Percentiles rank a stretch among this genome's conserved stretches.
Conservation (phyloP, 1,140 invertebrate genomes). For the Drosophila eugracilis region DNA sequence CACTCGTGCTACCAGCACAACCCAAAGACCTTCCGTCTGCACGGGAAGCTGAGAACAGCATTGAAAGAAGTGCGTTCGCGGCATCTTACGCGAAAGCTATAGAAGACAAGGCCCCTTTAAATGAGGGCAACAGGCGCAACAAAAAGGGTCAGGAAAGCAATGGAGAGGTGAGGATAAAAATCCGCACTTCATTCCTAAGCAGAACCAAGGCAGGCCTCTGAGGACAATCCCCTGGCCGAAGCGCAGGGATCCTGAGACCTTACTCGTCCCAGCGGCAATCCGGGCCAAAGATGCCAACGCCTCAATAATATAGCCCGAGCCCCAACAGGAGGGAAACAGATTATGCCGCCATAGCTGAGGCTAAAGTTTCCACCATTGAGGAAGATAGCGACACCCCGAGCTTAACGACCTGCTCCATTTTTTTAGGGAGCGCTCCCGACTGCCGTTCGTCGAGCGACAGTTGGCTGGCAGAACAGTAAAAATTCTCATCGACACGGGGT, state of each 20-base stretch:
- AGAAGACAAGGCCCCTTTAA: background rate
- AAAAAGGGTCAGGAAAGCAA: slow-evolving; percentile 1
- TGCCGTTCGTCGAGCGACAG: slow-evolving; percentile 17
- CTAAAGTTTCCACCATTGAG: too few relatives aligned
- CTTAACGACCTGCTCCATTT: slow-evolving; percentile 13
- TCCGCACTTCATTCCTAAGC: too few relatives aligned
- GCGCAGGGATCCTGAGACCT: too few relatives aligned
- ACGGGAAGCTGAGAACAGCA: too few relatives aligned
- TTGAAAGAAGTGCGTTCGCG: too few relatives aligned
- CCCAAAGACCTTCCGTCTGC: too few relatives aligned
- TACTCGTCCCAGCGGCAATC: slow-evolving; percentile 7
- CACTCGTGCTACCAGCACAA: too few relatives aligned
- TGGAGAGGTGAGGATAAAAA: too few relatives aligned
- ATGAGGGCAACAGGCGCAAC: slow-evolving; percentile 2
- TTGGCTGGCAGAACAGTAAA: too few relatives aligned
- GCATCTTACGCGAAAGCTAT: background rate
- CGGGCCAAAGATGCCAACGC: slow-evolving; percentile 18
- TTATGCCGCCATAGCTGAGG: slow-evolving; percentile 8
- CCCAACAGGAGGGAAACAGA: slow-evolving; percentile 1
- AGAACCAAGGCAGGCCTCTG: too few relatives aligned
- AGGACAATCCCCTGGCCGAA: too few relatives aligned
- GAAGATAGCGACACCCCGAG: slow-evolving; percentile 11
- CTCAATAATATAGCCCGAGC: slow-evolving; percentile 16
- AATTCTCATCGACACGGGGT: too few relatives aligned
- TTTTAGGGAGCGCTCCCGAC: slow-evolving; percentile 27